A percentile compares a stretch with the other conserved stretches of the same genome.
Conservation (phyloP, 2,888 invertebrate species). For the Tenodera sinensis region DNA sequence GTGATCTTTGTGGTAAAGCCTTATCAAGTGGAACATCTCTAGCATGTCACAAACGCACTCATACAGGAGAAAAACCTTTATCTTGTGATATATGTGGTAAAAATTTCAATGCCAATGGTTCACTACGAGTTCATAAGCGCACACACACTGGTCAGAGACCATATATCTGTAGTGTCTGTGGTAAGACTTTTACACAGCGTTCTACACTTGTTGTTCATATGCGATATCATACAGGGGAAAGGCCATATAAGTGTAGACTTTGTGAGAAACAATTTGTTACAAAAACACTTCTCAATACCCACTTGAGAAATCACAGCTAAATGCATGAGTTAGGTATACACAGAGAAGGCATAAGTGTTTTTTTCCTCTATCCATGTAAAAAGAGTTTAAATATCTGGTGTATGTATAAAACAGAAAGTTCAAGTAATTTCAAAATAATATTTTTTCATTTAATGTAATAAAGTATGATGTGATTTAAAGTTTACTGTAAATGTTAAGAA, state of each 20-base stretch:
- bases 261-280: conserved; percentile 29
- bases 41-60: not conserved
- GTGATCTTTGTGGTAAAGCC: conserved; percentile 2
- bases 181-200: not conserved
- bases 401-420: too few species aligned
- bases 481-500: too few species aligned
- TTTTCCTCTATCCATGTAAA: too few species aligned
- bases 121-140: conserved; percentile 8
- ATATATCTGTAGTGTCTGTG: conserved; percentile 11
- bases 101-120: conserved; percentile 5
- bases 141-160: not conserved
- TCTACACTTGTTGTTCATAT: conserved; percentile 10
- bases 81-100: conserved; percentile 28
- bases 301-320: conserved; percentile 28
- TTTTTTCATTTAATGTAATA: too few species aligned
- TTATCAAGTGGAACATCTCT: not conserved
- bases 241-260: conserved; percentile 33
- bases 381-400: too few species aligned
- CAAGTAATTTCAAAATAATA: too few species aligned
- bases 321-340: too few species aligned
- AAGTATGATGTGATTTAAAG: too few species aligned
- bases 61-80: conserved; percentile 24
- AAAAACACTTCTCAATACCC: conserved; percentile 32
- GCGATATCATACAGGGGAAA: conserved; percentile 11
- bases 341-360: too few species aligned